These are phyloP conservation scores for Propithecus deckenii DNA, from an alignment of 2,797 vertebrate genomes.

Conservation along the genomic window DNA sequence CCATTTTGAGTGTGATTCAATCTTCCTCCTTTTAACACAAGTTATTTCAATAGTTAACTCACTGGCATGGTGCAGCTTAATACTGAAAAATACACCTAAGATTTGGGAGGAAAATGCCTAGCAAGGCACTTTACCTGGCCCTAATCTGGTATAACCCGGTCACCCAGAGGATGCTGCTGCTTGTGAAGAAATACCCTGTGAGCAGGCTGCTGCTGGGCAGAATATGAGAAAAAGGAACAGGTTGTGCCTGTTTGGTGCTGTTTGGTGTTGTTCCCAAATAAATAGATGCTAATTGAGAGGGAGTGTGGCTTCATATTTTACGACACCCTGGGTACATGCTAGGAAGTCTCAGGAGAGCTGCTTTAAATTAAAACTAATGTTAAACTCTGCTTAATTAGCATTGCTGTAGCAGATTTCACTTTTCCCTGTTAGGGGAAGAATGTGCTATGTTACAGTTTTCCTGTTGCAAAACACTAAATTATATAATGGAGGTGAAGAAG, in stretches of 20 bases:
- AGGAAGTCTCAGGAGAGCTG: constrained; percentile 80
- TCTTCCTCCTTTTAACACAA: constrained; percentile 47
- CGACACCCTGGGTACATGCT: constrained; percentile 77
- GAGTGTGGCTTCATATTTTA: constrained; percentile 81
- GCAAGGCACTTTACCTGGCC: background rate
- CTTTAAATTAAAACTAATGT: constrained; percentile 83
- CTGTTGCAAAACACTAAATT: constrained; percentile 84
- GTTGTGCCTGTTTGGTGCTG: constrained; percentile 77
- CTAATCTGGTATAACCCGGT: background rate
- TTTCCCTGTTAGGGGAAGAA: constrained; percentile 76
- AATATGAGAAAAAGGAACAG: constrained; percentile 69
- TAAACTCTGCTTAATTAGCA: constrained; percentile 83
- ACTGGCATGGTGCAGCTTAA: constrained; percentile 37
- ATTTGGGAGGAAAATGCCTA: constrained; percentile 22
- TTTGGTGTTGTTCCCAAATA: constrained; percentile 82
- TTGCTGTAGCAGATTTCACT: constrained; percentile 71
- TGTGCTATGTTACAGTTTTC: constrained; percentile 80
- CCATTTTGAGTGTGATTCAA: background rate
- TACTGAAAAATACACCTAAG: constrained; percentile 38
- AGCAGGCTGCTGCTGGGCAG: constrained; percentile 53
- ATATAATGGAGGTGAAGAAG: constrained; percentile 85
- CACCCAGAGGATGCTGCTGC: background rate
- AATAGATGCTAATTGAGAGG: constrained; percentile 83
- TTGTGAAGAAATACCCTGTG: constrained; percentile 47
- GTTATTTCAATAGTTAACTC: constrained; percentile 59